These are phyloP conservation scores for Aldabrachelys gigantea DNA, from an alignment of 2,113 vertebrate species.

Conservation along the genomic window DNA sequence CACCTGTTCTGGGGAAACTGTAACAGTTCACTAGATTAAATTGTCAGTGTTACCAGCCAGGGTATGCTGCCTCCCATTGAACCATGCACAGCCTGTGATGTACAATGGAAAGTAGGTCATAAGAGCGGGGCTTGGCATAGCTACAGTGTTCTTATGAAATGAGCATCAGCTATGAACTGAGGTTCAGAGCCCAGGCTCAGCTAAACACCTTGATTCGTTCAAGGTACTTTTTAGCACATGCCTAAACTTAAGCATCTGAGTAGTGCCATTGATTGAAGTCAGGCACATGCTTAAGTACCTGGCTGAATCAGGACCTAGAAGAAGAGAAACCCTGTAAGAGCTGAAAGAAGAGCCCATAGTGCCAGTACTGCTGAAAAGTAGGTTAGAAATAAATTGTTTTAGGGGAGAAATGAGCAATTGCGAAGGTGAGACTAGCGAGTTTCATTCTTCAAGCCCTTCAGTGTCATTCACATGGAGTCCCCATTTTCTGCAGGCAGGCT, in stretches of 20 bases:
- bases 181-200: background rate
- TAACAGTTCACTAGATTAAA: background rate
- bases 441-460: background rate
- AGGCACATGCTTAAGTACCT: background rate
- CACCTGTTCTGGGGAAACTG: background rate
- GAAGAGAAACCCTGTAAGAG: background rate
- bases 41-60: background rate
- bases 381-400: background rate
- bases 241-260: background rate
- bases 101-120: background rate
- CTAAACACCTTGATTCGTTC: background rate
- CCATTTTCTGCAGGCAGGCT: background rate
- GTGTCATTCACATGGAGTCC: background rate
- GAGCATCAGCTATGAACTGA: background rate
- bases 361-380: background rate
- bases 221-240: background rate
- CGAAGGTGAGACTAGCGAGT: background rate
- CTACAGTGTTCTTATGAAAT: background rate
- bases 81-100: background rate
- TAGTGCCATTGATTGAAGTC: too few relatives aligned
- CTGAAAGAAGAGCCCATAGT: background rate
- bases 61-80: background rate
- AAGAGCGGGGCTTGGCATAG: background rate
- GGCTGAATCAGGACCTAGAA: background rate
- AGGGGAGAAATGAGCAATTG: background rate